phyloP scores from a whole-genome alignment of 1,140 invertebrate genomes.

The Megalopta genalis region DNA sequence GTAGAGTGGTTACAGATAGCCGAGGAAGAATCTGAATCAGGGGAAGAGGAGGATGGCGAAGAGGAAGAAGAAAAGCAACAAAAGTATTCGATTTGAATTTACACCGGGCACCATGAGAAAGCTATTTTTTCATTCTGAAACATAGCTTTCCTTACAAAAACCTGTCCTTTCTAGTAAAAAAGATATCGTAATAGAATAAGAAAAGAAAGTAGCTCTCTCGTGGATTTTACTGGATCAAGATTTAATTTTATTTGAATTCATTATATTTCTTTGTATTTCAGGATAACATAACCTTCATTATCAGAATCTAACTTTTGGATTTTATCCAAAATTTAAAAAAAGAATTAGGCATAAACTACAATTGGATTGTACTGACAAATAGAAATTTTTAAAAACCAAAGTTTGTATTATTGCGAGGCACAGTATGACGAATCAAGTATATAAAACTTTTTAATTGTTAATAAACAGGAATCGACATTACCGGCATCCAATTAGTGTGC shows the following conservation, averaged over 20 bases:
- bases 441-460: slow-evolving; percentile 70
- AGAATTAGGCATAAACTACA: slow-evolving; percentile 47
- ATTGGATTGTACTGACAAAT: slow-evolving; percentile 55
- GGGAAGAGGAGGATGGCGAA: slow-evolving; percentile 78
- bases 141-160: too few relatives aligned
- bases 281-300: slow-evolving; percentile 73
- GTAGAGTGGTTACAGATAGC: slow-evolving; percentile 98
- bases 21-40: slow-evolving; percentile 89
- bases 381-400: slow-evolving; percentile 56
- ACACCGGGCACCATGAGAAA: background rate
- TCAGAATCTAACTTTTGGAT: slow-evolving; percentile 69
- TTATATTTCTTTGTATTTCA: slow-evolving; percentile 43
- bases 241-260: slow-evolving; percentile 30
- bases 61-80: slow-evolving; percentile 75
- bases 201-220: too few relatives aligned
- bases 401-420: slow-evolving; percentile 64
- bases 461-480: slow-evolving; percentile 53
- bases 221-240: background rate
- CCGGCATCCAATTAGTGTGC: slow-evolving; percentile 59
- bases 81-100: slow-evolving; percentile 41
- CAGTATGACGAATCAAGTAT: slow-evolving; percentile 56
- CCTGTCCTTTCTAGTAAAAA: too few relatives aligned
- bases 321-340: slow-evolving; percentile 65
- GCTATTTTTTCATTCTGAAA: too few relatives aligned
- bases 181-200: too few relatives aligned